phyloP scores from a whole-genome alignment of 2,113 vertebrate species.

The Vireo altiloquus region DNA sequence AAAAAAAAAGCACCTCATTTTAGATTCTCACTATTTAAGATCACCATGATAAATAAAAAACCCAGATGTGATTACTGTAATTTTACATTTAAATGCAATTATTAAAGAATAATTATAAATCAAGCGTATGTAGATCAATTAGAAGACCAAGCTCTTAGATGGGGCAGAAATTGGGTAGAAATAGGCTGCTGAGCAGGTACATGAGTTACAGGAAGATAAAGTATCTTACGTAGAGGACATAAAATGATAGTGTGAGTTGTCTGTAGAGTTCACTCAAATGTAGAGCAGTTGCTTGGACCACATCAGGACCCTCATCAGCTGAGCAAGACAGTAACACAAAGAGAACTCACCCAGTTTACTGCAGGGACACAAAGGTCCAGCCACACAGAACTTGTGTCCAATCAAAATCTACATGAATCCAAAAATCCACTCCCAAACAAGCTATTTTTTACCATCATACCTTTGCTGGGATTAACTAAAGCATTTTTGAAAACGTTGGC shows the following conservation, averaged over 20 bases:
- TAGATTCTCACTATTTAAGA: background rate
- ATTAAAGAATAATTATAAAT: background rate
- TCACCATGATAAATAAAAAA: background rate
- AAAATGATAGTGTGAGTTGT: background rate
- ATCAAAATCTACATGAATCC: background rate
- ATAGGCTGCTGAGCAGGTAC: background rate
- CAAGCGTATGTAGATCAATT: background rate
- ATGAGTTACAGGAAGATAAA: background rate
- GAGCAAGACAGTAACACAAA: background rate
- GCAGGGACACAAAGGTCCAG: background rate
- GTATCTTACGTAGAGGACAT: background rate
- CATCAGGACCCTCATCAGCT: background rate
- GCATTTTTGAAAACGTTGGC: background rate
- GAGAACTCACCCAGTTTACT: background rate
- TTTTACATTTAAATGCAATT: background rate
- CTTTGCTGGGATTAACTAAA: background rate
- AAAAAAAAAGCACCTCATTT: background rate
- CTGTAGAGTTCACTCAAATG: background rate
- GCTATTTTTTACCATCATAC: background rate
- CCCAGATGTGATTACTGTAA: background rate
- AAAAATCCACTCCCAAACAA: background rate
- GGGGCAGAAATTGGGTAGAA: background rate
- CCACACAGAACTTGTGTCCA: background rate
- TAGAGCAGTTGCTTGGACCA: background rate
- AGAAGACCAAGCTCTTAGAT: background rate